Conservation (phyloP, 2,113 vertebrate species). For the Rhineura floridana region DNA sequence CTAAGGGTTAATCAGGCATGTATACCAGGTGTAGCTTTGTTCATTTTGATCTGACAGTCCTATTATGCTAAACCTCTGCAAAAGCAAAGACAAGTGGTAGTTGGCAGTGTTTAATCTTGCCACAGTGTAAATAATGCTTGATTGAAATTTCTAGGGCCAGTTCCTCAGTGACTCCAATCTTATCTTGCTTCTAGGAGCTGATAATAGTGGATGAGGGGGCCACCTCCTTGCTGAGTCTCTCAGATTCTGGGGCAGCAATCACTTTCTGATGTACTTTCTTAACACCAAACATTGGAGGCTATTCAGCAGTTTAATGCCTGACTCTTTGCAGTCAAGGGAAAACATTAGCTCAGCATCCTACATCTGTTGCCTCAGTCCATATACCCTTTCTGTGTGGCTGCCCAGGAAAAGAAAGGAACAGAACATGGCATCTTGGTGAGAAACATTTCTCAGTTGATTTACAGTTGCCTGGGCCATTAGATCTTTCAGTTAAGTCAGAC, state of each 20-base stretch:
- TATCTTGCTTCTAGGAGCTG: conserved; percentile 57
- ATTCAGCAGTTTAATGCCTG: conserved; percentile 17
- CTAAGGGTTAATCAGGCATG: neutral
- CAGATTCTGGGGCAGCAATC: conserved; percentile 36
- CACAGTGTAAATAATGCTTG: neutral
- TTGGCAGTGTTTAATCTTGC: conserved; percentile 24
- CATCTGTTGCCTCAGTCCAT: neutral
- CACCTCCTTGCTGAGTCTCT: neutral
- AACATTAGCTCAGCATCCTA: conserved; percentile 22
- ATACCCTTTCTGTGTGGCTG: neutral
- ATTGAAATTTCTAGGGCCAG: conserved; percentile 29
- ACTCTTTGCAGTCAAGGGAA: conserved; percentile 15
- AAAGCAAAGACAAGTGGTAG: neutral
- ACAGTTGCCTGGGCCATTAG: conserved; percentile 20
- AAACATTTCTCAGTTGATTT: conserved; percentile 53
- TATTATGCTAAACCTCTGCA: neutral
- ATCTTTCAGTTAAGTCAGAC: conserved; percentile 29
- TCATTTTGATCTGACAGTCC: neutral
- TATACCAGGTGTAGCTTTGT: neutral
- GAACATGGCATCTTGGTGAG: conserved; percentile 29
- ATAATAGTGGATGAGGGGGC: conserved; percentile 20
- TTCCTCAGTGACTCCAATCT: conserved; percentile 47
- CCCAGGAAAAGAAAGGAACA: conserved; percentile 7
- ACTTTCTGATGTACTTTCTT: conserved; percentile 48
- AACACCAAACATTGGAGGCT: conserved; percentile 34